Evolutionary conservation across 2,797 vertebrate species (phyloP).

Genomic region (Falco novaeseelandiae): DNA sequence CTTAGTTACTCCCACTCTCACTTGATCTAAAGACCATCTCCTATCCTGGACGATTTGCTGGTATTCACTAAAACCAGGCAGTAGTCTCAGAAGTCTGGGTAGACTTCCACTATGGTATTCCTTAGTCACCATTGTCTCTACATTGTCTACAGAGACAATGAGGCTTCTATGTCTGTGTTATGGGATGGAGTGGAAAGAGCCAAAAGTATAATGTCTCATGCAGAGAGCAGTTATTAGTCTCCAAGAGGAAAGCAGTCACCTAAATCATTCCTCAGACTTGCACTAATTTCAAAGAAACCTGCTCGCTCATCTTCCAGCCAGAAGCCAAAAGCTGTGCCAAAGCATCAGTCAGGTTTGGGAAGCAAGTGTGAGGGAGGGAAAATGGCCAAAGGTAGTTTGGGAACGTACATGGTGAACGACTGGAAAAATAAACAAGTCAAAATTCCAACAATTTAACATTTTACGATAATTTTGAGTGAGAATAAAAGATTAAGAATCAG

Average conservation of each 20-base stretch:
- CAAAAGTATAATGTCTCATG: slow-evolving; percentile 26
- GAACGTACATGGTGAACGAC: not conserved
- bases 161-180: slow-evolving; percentile 35
- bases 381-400: not conserved
- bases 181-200: not conserved
- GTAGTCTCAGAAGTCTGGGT: not conserved
- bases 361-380: not conserved
- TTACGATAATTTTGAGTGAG: slow-evolving; percentile 1
- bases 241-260: slow-evolving; percentile 42
- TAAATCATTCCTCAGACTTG: slow-evolving; percentile 60
- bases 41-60: not conserved
- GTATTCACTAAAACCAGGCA: not conserved
- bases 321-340: slow-evolving; percentile 44
- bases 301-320: slow-evolving; percentile 51
- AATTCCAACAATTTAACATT: not conserved
- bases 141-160: not conserved
- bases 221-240: slow-evolving; percentile 36
- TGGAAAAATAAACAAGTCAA: slow-evolving; percentile 27
- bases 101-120: not conserved
- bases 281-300: slow-evolving; percentile 53
- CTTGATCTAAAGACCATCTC: not conserved
- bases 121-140: not conserved
- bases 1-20: slow-evolving; percentile 32
- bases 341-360: slow-evolving; percentile 33
- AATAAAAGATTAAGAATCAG: slow-evolving; percentile 9